Conservation (phyloP, 2,113 vertebrate species). For the Ceyx cyanopectus region DNA sequence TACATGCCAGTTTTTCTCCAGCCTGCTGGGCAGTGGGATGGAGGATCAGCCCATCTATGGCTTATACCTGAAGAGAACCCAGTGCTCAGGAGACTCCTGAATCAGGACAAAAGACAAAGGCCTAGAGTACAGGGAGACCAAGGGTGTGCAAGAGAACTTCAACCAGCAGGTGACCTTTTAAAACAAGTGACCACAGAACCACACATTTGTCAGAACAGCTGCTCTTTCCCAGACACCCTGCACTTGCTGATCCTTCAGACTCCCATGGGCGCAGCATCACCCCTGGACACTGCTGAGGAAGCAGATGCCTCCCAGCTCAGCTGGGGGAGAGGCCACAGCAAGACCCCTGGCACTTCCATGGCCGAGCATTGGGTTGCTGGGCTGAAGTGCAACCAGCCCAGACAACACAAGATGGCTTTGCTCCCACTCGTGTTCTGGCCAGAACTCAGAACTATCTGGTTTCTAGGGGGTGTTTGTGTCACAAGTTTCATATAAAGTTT, state of each 20-base stretch:
- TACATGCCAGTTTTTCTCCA: rapidly evolving
- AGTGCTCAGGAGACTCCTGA: not conserved
- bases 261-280: not conserved
- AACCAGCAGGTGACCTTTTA: not conserved
- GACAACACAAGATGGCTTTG: not conserved
- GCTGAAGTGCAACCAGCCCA: not conserved
- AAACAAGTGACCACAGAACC: rapidly evolving
- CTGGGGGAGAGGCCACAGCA: rapidly evolving
- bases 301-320: not conserved
- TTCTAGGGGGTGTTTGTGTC: rapidly evolving
- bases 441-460: not conserved
- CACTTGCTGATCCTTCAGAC: rapidly evolving
- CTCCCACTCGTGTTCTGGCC: rapidly evolving
- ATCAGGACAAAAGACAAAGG: not conserved
- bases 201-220: rapidly evolving
- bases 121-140: not conserved
- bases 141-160: not conserved
- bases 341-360: rapidly evolving
- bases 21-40: rapidly evolving
- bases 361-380: rapidly evolving
- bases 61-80: rapidly evolving
- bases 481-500: not conserved
- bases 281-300: rapidly evolving
- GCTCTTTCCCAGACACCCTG: not conserved
- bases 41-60: not conserved